These are phyloP conservation scores for Eretmochelys imbricata DNA, from an alignment of 2,113 vertebrate genomes.

Conservation along the genomic window DNA sequence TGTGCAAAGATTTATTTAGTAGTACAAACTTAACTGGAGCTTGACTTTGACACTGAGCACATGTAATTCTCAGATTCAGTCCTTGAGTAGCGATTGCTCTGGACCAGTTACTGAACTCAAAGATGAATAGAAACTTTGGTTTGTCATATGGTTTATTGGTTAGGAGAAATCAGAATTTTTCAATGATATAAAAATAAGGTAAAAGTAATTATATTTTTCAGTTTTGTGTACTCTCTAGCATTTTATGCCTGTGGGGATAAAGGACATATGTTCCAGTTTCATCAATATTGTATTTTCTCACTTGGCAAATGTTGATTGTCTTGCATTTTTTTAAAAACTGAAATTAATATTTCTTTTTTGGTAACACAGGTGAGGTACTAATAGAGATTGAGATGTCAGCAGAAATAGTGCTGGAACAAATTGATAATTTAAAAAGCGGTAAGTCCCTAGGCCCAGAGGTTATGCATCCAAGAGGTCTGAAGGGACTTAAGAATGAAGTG, in stretches of 20 bases:
- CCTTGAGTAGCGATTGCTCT: background rate
- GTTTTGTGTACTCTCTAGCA: background rate
- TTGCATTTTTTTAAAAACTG: too few species aligned
- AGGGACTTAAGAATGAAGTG: too few species aligned
- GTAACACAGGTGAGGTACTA: background rate
- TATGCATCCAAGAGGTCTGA: too few species aligned
- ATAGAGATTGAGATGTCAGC: background rate
- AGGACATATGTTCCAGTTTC: background rate
- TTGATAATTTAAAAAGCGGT: background rate
- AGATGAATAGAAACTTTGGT: background rate
- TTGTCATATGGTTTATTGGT: background rate
- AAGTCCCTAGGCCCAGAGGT: background rate
- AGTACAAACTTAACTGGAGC: background rate
- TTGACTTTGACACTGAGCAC: background rate
- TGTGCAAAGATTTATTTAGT: background rate
- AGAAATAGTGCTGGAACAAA: background rate
- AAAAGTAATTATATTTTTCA: background rate
- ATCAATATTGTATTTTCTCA: background rate
- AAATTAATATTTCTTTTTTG: too few species aligned
- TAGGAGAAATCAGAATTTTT: background rate
- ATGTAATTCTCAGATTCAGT: background rate
- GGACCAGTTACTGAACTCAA: background rate
- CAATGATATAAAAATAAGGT: background rate
- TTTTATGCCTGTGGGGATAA: background rate
- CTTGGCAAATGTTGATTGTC: too few species aligned